Base-by-base conservation (phyloP, 2,888 invertebrate genomes). In the Caradrina clavipalpis region DNA sequence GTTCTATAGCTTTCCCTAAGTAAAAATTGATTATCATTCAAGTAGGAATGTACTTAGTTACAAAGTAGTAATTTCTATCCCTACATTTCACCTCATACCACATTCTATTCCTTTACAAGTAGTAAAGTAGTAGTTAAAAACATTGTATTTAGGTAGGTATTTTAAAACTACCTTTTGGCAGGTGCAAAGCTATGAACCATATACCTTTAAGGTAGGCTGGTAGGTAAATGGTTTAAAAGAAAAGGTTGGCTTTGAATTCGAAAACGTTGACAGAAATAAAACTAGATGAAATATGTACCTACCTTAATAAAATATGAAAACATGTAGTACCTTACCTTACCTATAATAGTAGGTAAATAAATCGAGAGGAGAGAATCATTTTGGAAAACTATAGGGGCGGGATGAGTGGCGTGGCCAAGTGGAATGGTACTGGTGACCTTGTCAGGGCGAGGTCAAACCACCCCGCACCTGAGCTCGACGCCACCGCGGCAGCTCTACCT, bases 401-500 rank as follows among this genome's bases (percentile, higher is more conserved):
- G 87, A 89, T 87, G 89, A 90, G 89, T 88, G 89, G 89, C 86
- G 88, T 88, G 85, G 87, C 88, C 86, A 89, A 92, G 91, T 91
- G 93, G 93, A 94, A 92, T 93, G 90, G 88, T 92, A 90, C 90
- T 90, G 83, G 85, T 89, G 93, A 94, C 95, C 95, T 95, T 95
- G 95, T 80, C 86, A 90, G 91, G 90, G 92, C 94, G 94, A 95
- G 94, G 94, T 93, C 94, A 91, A 85, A 81, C 85, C 89, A 81
- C 88, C 89, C 87, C 86, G 75, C 86, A 63, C 86, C 83, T 84
- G 75, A 77, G 82, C 78, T 75, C 85, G 70, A 75, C 73, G 81
- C 87, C 85, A 72, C 84, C 87, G 87, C 89, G 81, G 82, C 83
- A 84, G 83, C 86, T 82, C 88, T 90, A 92, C 94, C 93, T 93